Base-by-base conservation (phyloP, 2,888 invertebrate genomes). In the Epsilonema sp. region DNA sequence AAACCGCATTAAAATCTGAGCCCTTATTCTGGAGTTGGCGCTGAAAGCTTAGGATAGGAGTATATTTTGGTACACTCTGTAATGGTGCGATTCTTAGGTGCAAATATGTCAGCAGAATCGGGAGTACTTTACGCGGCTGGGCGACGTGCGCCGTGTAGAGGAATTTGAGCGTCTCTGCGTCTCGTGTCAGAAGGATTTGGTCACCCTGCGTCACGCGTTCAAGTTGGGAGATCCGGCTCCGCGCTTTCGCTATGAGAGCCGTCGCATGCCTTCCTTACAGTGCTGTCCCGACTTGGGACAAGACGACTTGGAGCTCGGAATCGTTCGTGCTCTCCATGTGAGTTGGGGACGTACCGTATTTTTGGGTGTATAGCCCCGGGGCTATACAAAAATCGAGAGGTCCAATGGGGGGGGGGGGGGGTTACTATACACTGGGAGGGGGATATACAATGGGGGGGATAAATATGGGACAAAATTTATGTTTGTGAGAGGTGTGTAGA, bases 191-290 rank as follows among this genome's bases (percentile, higher is more conserved):
- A 81, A 83, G 67, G 92, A 94, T 66, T 70, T 90, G 56, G 83
- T 87, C 63, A 72, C 85, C 37, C 72, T 90, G 16, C 74, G 79
- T 49, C 76, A 82, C 54, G 79, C 81, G 20, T 75, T 80, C 49
- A 69, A 70, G 54, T 69, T 69, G 51, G 69, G 69, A 41, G 69
- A 70, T 49, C 67, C 68, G 13, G 65, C 72, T 8, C 90, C 90
- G 0, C 80, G 80, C 4, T 92, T 89, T 67, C 90, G 87, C 67
- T 92, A 89, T 65, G 90, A 92, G 70, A 78, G 75, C 19, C 58
- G 80, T 76, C 62, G 64, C 56, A 89, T 90, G 66, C 78, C 86
- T 1, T 78, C 90, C 55, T 82, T 92, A 42, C 82, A 69, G 51
- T 60, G 65, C 53, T 67, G 67, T 52, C 63, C 68, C 44, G 69